Evolutionary conservation across 1,140 invertebrate species (phyloP).

Genomic region (Diorhabda elongata): DNA sequence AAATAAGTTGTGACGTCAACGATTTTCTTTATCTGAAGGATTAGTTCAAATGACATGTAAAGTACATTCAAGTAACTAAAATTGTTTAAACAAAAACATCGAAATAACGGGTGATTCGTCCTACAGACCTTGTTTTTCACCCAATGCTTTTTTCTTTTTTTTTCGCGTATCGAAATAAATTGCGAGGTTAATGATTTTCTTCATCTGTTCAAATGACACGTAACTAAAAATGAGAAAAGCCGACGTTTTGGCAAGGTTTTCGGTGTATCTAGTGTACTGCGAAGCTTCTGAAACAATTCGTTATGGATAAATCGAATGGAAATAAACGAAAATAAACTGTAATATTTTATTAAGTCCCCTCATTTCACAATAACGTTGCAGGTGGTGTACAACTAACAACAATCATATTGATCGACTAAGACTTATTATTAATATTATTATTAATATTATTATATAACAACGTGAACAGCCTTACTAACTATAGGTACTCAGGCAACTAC

Average conservation of each 20-base stretch:
- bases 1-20: neutral
- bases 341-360: constrained; percentile 43
- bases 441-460: constrained; percentile 48
- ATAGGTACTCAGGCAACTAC: constrained; percentile 48
- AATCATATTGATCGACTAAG: constrained; percentile 42
- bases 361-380: constrained; percentile 44
- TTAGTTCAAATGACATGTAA: neutral
- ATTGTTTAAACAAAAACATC: no score
- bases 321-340: constrained; percentile 31
- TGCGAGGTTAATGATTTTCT: neutral
- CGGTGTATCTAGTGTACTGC: no score
- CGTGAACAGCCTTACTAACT: constrained; percentile 49
- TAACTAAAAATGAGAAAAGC: neutral
- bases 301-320: neutral
- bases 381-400: constrained; percentile 44
- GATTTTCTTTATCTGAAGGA: neutral
- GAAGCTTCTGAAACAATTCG: no score
- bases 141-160: no score
- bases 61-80: no score
- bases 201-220: neutral
- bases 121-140: no score
- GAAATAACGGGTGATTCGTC: no score
- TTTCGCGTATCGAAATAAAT: neutral
- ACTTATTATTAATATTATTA: constrained; percentile 38
- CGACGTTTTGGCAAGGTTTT: no score